Conservation (phyloP, 2,797 vertebrate genomes). For the Argya squamiceps region DNA sequence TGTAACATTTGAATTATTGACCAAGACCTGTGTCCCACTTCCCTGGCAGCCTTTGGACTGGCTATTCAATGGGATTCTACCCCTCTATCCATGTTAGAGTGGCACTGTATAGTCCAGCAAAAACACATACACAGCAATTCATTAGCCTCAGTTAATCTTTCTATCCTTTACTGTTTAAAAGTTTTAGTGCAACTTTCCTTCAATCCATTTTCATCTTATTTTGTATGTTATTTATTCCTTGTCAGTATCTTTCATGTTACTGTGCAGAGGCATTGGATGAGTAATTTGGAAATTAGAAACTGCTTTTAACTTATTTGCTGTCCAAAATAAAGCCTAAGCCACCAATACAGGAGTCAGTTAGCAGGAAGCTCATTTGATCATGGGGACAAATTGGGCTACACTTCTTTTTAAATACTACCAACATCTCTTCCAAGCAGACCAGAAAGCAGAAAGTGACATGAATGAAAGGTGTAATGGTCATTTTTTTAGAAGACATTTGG, state of each 20-base stretch:
- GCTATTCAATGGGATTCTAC: neutral
- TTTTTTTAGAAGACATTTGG: neutral
- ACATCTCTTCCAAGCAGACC: neutral
- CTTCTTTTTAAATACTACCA: neutral
- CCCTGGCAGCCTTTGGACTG: neutral
- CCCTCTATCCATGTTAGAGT: neutral
- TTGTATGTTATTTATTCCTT: neutral
- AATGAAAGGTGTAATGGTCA: neutral
- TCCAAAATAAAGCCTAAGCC: neutral
- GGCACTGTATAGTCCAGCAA: neutral
- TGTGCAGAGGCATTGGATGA: neutral
- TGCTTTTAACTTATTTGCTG: slow-evolving; percentile 1
- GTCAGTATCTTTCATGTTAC: neutral
- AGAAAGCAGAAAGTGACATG: neutral
- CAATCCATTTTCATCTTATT: neutral
- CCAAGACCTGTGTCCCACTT: neutral
- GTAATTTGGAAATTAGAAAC: slow-evolving; percentile 6
- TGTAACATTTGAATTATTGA: neutral
- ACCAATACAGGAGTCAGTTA: neutral
- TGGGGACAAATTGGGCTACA: neutral
- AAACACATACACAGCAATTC: neutral
- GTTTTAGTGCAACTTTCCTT: neutral
- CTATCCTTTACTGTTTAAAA: neutral
- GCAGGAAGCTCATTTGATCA: neutral
- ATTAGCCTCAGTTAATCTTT: neutral